Percentiles rank a stretch among this genome's conserved stretches.
phyloP scores from a whole-genome alignment of 2,113 vertebrate genomes.

The Quiscalus mexicanus region DNA sequence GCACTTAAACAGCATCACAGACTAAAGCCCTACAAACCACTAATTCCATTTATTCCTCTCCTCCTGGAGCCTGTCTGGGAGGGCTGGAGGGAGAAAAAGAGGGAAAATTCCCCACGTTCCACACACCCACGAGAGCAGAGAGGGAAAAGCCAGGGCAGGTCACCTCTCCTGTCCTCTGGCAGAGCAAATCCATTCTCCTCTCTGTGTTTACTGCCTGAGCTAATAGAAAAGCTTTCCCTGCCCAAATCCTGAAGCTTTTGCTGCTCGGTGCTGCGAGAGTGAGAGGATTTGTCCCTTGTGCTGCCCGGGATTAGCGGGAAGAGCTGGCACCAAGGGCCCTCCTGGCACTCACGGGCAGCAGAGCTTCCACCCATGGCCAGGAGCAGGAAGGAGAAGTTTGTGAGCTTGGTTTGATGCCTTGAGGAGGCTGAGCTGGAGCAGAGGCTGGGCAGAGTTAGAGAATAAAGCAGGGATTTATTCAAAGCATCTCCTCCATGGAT shows the following conservation, averaged over 20 bases:
- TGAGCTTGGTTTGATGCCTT: neutral
- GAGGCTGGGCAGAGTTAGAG: neutral
- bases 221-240: neutral
- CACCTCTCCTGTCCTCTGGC: neutral
- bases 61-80: neutral
- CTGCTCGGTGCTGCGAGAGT: neutral
- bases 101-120: neutral
- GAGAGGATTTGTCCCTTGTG: neutral
- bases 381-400: neutral
- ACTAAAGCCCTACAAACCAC: neutral
- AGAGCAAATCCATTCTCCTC: neutral
- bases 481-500: too few relatives aligned
- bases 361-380: neutral
- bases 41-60: neutral
- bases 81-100: neutral
- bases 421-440: neutral
- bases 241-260: neutral
- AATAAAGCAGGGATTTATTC: neutral
- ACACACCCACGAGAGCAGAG: rapidly evolving
- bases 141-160: neutral
- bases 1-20: rapidly evolving
- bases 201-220: neutral
- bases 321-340: neutral
- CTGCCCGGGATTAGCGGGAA: neutral
- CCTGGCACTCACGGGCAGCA: neutral